phyloP scores from a whole-genome alignment of 2,797 vertebrate genomes.

The Nyctibius grandis region DNA sequence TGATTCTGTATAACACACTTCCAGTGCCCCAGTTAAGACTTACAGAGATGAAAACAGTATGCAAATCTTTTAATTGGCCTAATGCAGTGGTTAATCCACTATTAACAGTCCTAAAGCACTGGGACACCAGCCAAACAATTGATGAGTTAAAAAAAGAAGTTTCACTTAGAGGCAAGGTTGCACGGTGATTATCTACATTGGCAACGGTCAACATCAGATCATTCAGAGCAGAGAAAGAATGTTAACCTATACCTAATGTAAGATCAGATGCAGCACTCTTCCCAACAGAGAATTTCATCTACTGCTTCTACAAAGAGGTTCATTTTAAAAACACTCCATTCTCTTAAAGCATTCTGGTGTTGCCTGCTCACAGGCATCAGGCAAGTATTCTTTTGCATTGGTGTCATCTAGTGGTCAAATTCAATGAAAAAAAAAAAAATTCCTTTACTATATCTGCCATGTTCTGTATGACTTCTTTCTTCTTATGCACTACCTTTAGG shows the following conservation, averaged over 20 bases:
- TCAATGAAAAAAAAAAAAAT: neutral
- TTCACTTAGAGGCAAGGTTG: neutral
- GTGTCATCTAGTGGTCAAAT: constrained; percentile 61
- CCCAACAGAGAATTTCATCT: neutral
- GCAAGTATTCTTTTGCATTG: neutral
- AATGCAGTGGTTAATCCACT: constrained; percentile 29
- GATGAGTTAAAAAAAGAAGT: neutral
- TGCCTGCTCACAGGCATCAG: neutral
- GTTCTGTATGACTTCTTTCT: neutral
- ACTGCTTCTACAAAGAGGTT: neutral
- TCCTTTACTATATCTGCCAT: neutral
- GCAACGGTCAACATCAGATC: neutral
- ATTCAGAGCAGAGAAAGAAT: neutral
- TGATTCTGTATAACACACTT: too few species aligned
- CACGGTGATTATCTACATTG: neutral
- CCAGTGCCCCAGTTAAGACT: neutral
- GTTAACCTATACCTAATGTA: neutral
- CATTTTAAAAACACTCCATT: neutral
- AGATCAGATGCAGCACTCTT: neutral
- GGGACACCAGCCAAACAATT: neutral
- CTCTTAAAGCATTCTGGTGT: neutral
- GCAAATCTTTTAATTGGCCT: constrained; percentile 42
- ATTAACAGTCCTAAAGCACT: neutral
- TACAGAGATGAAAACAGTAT: neutral
- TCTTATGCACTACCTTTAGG: neutral